Conservation (phyloP, 1,140 invertebrate genomes). For the Drosophila rufa region DNA sequence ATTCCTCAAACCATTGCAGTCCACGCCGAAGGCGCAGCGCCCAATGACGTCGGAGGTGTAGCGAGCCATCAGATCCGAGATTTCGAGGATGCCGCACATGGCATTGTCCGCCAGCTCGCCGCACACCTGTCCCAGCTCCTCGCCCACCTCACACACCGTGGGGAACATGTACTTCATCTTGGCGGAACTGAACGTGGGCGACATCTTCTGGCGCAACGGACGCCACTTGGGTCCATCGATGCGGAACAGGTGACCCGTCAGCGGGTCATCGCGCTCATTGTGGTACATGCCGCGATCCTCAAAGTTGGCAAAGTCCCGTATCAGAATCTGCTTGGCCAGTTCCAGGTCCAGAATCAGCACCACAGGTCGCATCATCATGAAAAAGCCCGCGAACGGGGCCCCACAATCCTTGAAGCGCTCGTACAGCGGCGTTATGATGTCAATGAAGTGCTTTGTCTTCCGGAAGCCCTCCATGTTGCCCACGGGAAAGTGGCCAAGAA, state of each 20-base stretch:
- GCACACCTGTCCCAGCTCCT: constrained; percentile 50
- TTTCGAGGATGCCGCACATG: constrained; percentile 64
- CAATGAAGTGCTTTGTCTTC: constrained; percentile 58
- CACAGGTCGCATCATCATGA: constrained; percentile 60
- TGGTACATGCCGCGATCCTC: constrained; percentile 85
- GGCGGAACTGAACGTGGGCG: constrained; percentile 87
- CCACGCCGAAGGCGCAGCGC: constrained; percentile 87
- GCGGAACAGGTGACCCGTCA: constrained; percentile 86
- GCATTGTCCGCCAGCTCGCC: constrained; percentile 64
- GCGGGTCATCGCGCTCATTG: constrained; percentile 86
- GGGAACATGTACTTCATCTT: constrained; percentile 88
- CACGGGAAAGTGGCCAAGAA: constrained; percentile 50
- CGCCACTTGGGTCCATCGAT: constrained; percentile 87
- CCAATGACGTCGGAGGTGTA: constrained; percentile 89
- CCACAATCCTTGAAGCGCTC: constrained; percentile 58
- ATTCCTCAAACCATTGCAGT: constrained; percentile 86
- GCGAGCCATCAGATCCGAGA: constrained; percentile 85
- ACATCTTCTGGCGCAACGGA: constrained; percentile 87
- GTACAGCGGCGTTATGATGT: constrained; percentile 66
- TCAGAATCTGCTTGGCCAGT: constrained; percentile 86
- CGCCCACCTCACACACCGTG: constrained; percentile 85
- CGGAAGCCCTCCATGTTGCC: constrained; percentile 64
- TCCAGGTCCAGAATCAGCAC: constrained; percentile 71
- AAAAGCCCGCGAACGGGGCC: constrained; percentile 68
- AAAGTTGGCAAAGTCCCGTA: constrained; percentile 87